These are phyloP conservation scores for Sander vitreus DNA, from an alignment of 2,113 vertebrate species.

Conservation along the genomic window DNA sequence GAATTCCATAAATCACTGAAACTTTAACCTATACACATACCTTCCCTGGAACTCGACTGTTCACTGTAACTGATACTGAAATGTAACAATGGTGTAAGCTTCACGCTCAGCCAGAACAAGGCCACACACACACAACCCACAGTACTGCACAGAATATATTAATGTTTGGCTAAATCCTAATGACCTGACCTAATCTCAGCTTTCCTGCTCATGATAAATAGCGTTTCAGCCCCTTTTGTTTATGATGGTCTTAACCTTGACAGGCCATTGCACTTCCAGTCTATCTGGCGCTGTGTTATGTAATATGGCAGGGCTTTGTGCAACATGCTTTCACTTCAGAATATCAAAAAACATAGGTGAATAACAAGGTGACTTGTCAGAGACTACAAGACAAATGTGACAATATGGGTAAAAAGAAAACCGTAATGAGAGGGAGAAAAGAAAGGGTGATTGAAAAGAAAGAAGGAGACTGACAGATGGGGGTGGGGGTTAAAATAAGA, in stretches of 20 bases:
- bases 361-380: slow-evolving; percentile 34
- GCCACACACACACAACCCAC: not conserved
- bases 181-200: not conserved
- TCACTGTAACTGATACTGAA: not conserved
- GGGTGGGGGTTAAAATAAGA: not conserved
- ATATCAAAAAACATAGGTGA: slow-evolving; percentile 7
- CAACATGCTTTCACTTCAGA: slow-evolving; percentile 26
- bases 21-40: not conserved
- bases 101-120: not conserved
- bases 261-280: not conserved
- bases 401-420: not conserved
- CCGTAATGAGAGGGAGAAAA: not conserved
- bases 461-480: slow-evolving; percentile 18
- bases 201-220: not conserved
- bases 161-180: slow-evolving; percentile 1
- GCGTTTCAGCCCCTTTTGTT: not conserved
- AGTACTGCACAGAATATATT: not conserved
- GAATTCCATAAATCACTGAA: not conserved
- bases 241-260: slow-evolving; percentile 19
- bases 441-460: not conserved
- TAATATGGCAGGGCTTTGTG: slow-evolving; percentile 10
- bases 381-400: not conserved
- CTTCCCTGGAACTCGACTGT: not conserved
- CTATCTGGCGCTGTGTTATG: slow-evolving; percentile 1
- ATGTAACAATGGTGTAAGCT: not conserved